phyloP scores from a whole-genome alignment of 2,113 vertebrate species.

The Cacatua alba region DNA sequence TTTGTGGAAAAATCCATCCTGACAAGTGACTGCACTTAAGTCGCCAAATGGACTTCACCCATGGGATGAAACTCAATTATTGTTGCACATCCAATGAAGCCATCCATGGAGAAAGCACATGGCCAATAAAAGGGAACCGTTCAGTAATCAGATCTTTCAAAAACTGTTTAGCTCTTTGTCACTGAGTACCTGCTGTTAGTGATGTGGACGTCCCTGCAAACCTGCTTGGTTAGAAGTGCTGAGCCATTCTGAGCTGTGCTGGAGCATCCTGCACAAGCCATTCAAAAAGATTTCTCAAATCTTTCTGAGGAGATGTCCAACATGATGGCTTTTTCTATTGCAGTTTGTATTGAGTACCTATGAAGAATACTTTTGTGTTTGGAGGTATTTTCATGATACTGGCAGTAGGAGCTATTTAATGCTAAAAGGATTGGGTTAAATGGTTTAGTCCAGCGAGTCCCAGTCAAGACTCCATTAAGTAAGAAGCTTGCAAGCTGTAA shows the following conservation, averaged over 20 bases:
- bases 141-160: slow-evolving; percentile 90
- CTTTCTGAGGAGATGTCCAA: background rate
- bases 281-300: background rate
- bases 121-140: slow-evolving; percentile 71
- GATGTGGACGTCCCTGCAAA: slow-evolving; percentile 77
- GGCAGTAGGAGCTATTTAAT: slow-evolving; percentile 1
- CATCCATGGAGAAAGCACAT: slow-evolving; percentile 81
- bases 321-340: background rate
- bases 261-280: slow-evolving; percentile 13
- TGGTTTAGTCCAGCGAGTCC: background rate
- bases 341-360: background rate
- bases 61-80: slow-evolving; percentile 85
- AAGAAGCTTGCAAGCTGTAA: slow-evolving; percentile 7
- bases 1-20: slow-evolving; percentile 77
- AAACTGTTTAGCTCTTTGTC: slow-evolving; percentile 86
- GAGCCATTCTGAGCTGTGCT: slow-evolving; percentile 56
- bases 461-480: background rate
- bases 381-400: background rate
- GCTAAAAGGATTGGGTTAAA: slow-evolving; percentile 26
- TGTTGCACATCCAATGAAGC: slow-evolving; percentile 82
- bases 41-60: slow-evolving; percentile 84
- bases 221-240: slow-evolving; percentile 55
- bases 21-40: slow-evolving; percentile 89
- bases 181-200: slow-evolving; percentile 81
- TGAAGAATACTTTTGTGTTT: background rate